Evolutionary conservation across 2,113 vertebrate genomes (phyloP).

Genomic region (Lepus europaeus): DNA sequence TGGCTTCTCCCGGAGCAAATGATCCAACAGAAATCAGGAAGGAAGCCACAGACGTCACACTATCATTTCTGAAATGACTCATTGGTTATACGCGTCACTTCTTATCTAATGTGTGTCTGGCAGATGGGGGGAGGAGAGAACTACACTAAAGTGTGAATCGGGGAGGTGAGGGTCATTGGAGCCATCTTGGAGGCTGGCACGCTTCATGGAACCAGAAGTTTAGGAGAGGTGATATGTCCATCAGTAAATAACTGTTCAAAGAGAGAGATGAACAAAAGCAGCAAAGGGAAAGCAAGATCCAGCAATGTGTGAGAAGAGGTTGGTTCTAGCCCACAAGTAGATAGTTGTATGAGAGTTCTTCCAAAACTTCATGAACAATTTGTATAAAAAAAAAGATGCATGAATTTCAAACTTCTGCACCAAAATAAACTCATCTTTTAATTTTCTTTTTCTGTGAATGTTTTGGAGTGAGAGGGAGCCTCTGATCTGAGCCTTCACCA

Average conservation of each 20-base stretch:
- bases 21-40: background rate
- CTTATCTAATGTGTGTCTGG: background rate
- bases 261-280: background rate
- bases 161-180: background rate
- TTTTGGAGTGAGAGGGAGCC: background rate
- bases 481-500: background rate
- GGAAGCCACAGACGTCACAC: background rate
- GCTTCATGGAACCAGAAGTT: background rate
- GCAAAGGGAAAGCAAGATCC: too few relatives aligned
- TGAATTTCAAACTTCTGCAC: too few relatives aligned
- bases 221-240: background rate
- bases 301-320: rapidly evolving
- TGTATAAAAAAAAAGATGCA: too few relatives aligned
- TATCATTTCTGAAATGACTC: background rate
- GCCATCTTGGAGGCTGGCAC: background rate
- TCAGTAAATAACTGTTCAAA: background rate
- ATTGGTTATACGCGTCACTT: background rate
- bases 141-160: background rate
- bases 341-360: background rate
- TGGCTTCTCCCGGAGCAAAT: background rate
- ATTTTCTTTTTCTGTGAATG: too few relatives aligned
- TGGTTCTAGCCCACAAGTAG: background rate
- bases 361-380: too few relatives aligned
- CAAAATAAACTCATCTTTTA: too few relatives aligned
- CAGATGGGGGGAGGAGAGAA: background rate